Base-by-base conservation (phyloP, 2,797 vertebrate genomes). In the Pangasius macronema region DNA sequence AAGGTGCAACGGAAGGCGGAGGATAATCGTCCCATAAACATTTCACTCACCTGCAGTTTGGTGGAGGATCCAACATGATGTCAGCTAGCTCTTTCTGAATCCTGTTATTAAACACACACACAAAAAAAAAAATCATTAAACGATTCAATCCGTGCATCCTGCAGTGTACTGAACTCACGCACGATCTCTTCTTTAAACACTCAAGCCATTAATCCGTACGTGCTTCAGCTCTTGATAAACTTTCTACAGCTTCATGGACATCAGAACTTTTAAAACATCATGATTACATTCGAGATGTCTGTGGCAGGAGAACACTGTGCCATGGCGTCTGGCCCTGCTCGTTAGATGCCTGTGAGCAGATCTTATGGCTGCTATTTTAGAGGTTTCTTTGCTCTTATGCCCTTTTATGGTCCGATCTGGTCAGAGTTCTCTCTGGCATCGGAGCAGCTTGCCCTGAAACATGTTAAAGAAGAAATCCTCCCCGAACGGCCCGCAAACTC, bases 21-120 rank as follows among this genome's bases (percentile, higher is more conserved):
- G 70, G 36, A 75, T n/a, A 46, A 7, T 49, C 14, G 7, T 10
- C 55, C 55, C 18, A n/a, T n/a, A n/a, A 67, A 22, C 5, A 8
- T 57, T 22, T 61, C 42, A 14, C 75, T 63, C 89, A 98, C 98
- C 98, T 99, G 97, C 98, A 99, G 95, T 99, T 99, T 2, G 98
- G 98, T 18, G 98, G 98, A 72, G 98, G 98, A 91, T 99, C 98
- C 96, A 99, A 92, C 30, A 98, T 99, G 90, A 99, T 99, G 90
- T 99, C 98, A 16, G 98, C 98, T 96, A 99, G 87, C 87, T 99
- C 98, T 94, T 99, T 99, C 94, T 99, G 98, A 96, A 99, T 99
- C 96, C 98, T 99, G 93, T 27, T 16, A 18, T 16, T 90, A 90
- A 46, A 42, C 42, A 46, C 7, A 46, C 42, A 46, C 8, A 46